Percentiles rank a stretch among this genome's conserved stretches.
Conservation (phyloP, 2,113 vertebrate species). For the Nothobranchius furzeri region DNA sequence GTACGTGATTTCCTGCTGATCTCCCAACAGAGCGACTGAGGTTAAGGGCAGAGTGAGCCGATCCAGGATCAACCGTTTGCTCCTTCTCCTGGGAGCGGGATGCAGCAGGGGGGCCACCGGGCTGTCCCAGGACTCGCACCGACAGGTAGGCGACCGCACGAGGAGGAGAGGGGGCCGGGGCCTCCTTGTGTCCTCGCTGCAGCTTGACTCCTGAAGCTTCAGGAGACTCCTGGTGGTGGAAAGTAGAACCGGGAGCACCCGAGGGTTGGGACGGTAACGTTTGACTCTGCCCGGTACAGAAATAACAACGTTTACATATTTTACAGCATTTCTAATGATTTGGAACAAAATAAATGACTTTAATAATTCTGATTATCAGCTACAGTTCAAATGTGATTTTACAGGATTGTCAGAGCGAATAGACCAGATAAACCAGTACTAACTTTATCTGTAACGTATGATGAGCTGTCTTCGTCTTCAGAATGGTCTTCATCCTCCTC, state of each 20-base stretch:
- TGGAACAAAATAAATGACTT: too few species aligned
- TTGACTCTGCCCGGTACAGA: slow-evolving; percentile 48
- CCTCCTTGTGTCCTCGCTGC: slow-evolving; percentile 71
- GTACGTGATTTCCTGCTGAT: slow-evolving; percentile 28
- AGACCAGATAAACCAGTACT: slow-evolving; percentile 12
- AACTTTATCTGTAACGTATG: slow-evolving; percentile 71
- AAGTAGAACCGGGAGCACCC: slow-evolving; percentile 29
- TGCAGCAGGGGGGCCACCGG: slow-evolving; percentile 64
- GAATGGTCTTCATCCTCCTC: slow-evolving; percentile 77
- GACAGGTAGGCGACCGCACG: slow-evolving; percentile 81
- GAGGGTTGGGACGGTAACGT: slow-evolving; percentile 39
- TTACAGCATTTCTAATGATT: too few species aligned
- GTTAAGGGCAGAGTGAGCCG: slow-evolving; percentile 68
- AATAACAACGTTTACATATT: neutral
- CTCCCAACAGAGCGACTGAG: slow-evolving; percentile 68
- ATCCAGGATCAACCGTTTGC: slow-evolving; percentile 65
- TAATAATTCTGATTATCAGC: too few species aligned
- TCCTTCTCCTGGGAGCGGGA: slow-evolving; percentile 73
- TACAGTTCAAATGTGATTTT: neutral
- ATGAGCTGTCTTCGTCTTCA: slow-evolving; percentile 65
- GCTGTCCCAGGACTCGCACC: slow-evolving; percentile 78
- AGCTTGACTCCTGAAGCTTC: slow-evolving; percentile 70
- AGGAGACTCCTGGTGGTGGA: slow-evolving; percentile 48
- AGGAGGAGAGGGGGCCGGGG: slow-evolving; percentile 73
- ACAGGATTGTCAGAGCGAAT: neutral